A percentile compares a stretch with the other conserved stretches of the same genome.
These are phyloP conservation scores for Columbina picui DNA, from an alignment of 2,113 vertebrate genomes.

Conservation along the genomic window DNA sequence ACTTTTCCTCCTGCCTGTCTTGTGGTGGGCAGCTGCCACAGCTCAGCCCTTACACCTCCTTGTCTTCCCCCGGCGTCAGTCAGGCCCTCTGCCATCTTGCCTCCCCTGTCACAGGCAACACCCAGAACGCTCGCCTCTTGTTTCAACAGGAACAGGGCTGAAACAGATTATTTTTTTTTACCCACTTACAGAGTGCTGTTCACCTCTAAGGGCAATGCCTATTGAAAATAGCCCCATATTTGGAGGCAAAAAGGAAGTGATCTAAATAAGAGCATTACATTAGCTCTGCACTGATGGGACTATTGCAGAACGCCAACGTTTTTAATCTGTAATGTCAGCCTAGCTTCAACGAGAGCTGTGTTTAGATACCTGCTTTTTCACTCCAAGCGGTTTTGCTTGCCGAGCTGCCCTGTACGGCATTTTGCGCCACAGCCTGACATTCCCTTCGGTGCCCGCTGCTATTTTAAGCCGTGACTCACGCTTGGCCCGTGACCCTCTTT, in stretches of 20 bases:
- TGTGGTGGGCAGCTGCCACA: neutral
- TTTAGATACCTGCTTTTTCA: neutral
- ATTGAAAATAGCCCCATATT: neutral
- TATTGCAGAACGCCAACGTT: neutral
- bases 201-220: neutral
- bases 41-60: neutral
- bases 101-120: neutral
- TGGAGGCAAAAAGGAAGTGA: neutral
- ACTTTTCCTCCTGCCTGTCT: neutral
- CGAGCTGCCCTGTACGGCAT: neutral
- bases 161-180: neutral
- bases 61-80: rapidly evolving
- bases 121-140: neutral
- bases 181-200: neutral
- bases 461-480: slow-evolving; percentile 17
- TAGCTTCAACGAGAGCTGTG: neutral
- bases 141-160: neutral
- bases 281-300: neutral
- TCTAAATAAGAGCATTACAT: neutral
- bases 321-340: neutral
- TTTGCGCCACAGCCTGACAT: neutral
- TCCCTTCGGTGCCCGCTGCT: neutral
- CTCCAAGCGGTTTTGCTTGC: neutral
- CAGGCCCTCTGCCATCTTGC: neutral
- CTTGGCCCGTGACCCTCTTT: slow-evolving; percentile 19